Evolutionary conservation across 64 coral and sea anemone genomes (phyloP), one percentile per base, ranked within the genome.

Genomic region (Orbicella faveolata): DNA sequence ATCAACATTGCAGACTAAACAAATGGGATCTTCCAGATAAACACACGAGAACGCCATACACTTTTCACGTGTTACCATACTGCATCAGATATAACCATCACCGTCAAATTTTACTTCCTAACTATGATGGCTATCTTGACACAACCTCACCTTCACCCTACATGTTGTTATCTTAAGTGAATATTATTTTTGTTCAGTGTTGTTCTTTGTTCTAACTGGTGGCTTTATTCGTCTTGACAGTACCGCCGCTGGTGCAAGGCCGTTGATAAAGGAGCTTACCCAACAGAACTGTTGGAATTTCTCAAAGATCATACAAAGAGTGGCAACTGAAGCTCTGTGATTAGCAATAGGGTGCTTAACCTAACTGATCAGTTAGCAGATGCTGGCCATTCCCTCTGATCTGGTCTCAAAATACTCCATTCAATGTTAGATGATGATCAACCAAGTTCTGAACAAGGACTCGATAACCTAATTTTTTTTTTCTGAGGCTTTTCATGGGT

Each of bases 161-260:
- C 44, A 5, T 48, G 44, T 5, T 48, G 44, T 59, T 14, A 15
- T 59, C 0, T 59, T 59, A 6, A 59, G 15, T 59, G 55, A 59
- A 59, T 59, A 16, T 59, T 83, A 9, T 15, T 54, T 61, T 63
- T 63, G 18, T 44, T 52, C 85, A 48, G n/a, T 14, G 53, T 88
- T 88, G 21, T 73, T 21, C 39, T 35, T 74, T 74, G 61, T 51
- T 17, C 44, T 48, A 48, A 48, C 4, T 48, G 16, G 13, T 74
- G 9, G 48, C 12, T 16, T 61, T 78, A 12, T 37, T 63, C 33
- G 5, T 83, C 6, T 89, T 89, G 83, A 0, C 73, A 96, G 95
- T 96, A 94, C 65, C 91, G 89, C 7, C 76, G 52, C 4, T 96
- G 95, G 95, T 96, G 95, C 48, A 89, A 82, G 44, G 92, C 92